Conservation (phyloP, 2,888 invertebrate genomes). For the Crossocerus cetratus region DNA sequence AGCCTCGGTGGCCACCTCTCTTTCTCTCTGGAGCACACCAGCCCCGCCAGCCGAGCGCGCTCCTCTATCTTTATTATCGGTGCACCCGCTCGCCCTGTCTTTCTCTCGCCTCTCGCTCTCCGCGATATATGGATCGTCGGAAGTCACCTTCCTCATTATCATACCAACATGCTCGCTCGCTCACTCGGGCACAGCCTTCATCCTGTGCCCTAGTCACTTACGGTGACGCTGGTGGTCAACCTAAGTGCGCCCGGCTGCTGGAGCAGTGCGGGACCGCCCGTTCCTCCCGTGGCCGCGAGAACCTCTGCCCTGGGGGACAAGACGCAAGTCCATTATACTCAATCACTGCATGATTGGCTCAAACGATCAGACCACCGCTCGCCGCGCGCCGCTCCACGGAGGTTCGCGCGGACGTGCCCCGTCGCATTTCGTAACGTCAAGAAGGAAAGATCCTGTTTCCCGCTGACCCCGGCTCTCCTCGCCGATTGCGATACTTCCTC, state of each 20-base stretch:
- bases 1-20: slow-evolving; percentile 45
- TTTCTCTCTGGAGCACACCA: slow-evolving; percentile 40
- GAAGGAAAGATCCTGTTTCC: slow-evolving; percentile 54
- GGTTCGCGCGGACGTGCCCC: slow-evolving; percentile 61
- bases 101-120: slow-evolving; percentile 58
- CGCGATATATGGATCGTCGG: slow-evolving; percentile 74
- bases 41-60: slow-evolving; percentile 8
- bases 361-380: slow-evolving; percentile 76
- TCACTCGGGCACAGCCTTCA: slow-evolving; percentile 75
- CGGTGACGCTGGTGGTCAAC: slow-evolving; percentile 70
- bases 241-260: slow-evolving; percentile 57
- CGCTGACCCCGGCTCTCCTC: slow-evolving; percentile 34
- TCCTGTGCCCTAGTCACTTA: slow-evolving; percentile 76
- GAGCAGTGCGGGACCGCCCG: slow-evolving; percentile 35
- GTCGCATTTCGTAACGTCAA: slow-evolving; percentile 60
- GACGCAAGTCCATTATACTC: slow-evolving; percentile 77
- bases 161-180: slow-evolving; percentile 72
- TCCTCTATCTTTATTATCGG: slow-evolving; percentile 47
- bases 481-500: slow-evolving; percentile 26
- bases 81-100: slow-evolving; percentile 48
- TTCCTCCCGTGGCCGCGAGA: slow-evolving; percentile 65
- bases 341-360: slow-evolving; percentile 77
- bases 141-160: slow-evolving; percentile 78
- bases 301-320: slow-evolving; percentile 76
- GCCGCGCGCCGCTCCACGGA: slow-evolving; percentile 64